Percentiles rank a stretch among this genome's conserved stretches.
Conservation (phyloP, 1,140 invertebrate genomes). For the Leptopilina clavipes region DNA sequence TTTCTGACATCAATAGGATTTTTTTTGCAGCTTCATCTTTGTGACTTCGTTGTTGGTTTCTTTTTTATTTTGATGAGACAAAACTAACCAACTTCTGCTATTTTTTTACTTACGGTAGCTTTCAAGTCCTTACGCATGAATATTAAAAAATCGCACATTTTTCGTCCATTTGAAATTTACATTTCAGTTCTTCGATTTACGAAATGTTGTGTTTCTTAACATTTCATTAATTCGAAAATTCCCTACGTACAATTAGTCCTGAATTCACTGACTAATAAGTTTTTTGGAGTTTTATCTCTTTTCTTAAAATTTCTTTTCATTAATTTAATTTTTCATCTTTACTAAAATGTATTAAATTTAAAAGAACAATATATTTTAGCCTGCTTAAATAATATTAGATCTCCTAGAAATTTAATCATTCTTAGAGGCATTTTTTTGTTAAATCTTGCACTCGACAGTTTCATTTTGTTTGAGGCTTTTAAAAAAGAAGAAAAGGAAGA, state of each 20-base stretch:
- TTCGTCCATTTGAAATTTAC: not conserved
- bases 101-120: constrained; percentile 6
- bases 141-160: constrained; percentile 7
- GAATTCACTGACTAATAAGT: not conserved
- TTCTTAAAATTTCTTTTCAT: not conserved
- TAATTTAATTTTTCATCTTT: not conserved
- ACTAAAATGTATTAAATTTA: no score
- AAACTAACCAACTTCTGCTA: not conserved
- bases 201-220: not conserved
- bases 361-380: no score
- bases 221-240: not conserved
- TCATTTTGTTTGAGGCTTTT: no score
- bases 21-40: constrained; percentile 1
- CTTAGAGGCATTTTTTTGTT: no score
- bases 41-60: constrained; percentile 17
- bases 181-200: not conserved
- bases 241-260: not conserved
- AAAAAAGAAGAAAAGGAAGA: no score
- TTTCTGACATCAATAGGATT: not conserved
- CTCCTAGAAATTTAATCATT: no score
- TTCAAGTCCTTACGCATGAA: not conserved
- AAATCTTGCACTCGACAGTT: no score
- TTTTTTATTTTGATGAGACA: not conserved
- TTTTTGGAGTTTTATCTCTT: not conserved
- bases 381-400: no score